Evolutionary conservation across 1,140 invertebrate genomes (phyloP).

Genomic region (Caenorhabditis tropicalis): DNA sequence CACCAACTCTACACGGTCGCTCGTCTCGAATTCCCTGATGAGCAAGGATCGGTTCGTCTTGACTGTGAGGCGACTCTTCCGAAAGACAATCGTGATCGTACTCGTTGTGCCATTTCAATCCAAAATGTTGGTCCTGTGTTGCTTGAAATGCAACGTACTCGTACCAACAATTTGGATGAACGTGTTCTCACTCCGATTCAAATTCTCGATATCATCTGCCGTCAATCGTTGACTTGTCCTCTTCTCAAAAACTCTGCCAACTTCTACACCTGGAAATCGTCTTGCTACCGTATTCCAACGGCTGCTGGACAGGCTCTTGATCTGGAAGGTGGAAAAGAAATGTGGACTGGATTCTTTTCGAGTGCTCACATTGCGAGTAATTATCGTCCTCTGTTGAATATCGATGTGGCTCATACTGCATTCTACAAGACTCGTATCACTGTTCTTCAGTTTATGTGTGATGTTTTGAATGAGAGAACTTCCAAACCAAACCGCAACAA

Average conservation of each 20-base stretch:
- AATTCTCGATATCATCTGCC: constrained; percentile 64
- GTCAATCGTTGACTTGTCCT: constrained; percentile 63
- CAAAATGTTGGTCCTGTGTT: constrained; percentile 58
- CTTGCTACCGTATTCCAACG: constrained; percentile 61
- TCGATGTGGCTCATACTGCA: constrained; percentile 65
- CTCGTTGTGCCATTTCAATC: constrained; percentile 54
- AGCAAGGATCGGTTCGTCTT: constrained; percentile 46
- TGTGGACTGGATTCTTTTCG: constrained; percentile 67
- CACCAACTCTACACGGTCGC: constrained; percentile 59
- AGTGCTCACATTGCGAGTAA: constrained; percentile 61
- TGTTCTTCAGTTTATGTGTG: constrained; percentile 65
- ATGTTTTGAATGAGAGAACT: constrained; percentile 54
- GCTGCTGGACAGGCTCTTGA: constrained; percentile 55
- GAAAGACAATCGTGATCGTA: constrained; percentile 52
- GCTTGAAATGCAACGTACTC: constrained; percentile 55
- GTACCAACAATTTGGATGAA: constrained; percentile 56
- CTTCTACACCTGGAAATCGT: constrained; percentile 65
- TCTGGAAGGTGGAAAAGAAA: constrained; percentile 65
- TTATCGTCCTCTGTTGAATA: constrained; percentile 61
- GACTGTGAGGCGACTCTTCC: constrained; percentile 46
- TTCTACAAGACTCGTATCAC: constrained; percentile 63
- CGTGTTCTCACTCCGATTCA: constrained; percentile 59
- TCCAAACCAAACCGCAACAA: constrained; percentile 18
- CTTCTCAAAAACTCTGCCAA: constrained; percentile 60
- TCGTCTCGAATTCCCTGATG: constrained; percentile 56